phyloP scores from a whole-genome alignment of 2,888 invertebrate species.

The Latheticus oryzae region DNA sequence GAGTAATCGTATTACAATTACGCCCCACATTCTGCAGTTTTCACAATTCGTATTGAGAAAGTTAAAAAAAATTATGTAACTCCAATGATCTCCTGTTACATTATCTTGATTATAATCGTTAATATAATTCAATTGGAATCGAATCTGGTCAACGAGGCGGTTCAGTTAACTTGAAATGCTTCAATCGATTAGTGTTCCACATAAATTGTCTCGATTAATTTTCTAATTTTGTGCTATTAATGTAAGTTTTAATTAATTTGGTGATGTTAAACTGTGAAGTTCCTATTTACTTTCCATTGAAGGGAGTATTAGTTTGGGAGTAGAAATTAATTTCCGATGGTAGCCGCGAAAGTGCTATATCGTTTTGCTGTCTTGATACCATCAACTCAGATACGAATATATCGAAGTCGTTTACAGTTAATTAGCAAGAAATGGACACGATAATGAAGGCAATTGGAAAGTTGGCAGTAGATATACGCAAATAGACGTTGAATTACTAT shows the following conservation, averaged over 20 bases:
- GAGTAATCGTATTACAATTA: no score
- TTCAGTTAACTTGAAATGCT: slow-evolving; percentile 11
- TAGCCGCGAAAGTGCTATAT: slow-evolving; percentile 33
- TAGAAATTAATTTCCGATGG: no score
- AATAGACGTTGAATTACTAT: slow-evolving; percentile 22
- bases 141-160: slow-evolving; percentile 28
- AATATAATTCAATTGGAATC: slow-evolving; percentile 11
- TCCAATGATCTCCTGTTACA: slow-evolving; percentile 11
- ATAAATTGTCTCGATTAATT: slow-evolving; percentile 20
- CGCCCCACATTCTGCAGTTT: no score
- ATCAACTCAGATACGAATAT: slow-evolving; percentile 30
- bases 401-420: slow-evolving; percentile 30
- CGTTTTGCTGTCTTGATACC: slow-evolving; percentile 23
- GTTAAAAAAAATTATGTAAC: slow-evolving; percentile 28
- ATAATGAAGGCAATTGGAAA: slow-evolving; percentile 35
- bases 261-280: slow-evolving; percentile 28
- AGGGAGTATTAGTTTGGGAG: no score
- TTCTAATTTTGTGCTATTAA: slow-evolving; percentile 26
- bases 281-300: slow-evolving; percentile 41
- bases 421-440: slow-evolving; percentile 35
- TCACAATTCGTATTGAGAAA: no score
- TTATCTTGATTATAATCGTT: slow-evolving; percentile 6
- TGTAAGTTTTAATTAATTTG: slow-evolving; percentile 37
- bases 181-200: slow-evolving; percentile 10
- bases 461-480: slow-evolving; percentile 26